phyloP scores from a whole-genome alignment of 2,113 vertebrate species.

The Labeo rohita region DNA sequence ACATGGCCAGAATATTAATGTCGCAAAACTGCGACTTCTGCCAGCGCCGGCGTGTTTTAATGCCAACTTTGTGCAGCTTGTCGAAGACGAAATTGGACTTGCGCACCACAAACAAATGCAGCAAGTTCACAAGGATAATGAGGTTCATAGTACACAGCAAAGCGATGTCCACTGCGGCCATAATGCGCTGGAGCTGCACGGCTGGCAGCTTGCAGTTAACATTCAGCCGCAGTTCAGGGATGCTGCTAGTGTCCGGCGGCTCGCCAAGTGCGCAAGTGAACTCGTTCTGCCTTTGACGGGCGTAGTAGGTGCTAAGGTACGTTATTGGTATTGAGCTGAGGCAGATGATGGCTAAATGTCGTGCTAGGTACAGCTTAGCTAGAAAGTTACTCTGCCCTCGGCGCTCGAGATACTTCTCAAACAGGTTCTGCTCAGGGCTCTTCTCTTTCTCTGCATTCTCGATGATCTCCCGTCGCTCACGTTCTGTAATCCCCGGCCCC shows the following conservation, averaged over 20 bases:
- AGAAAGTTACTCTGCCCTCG: slow-evolving; percentile 96
- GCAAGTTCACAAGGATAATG: slow-evolving; percentile 92
- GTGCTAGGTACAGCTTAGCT: slow-evolving; percentile 92
- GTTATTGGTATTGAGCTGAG: slow-evolving; percentile 95
- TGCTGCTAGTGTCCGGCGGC: slow-evolving; percentile 86
- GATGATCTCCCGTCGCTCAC: slow-evolving; percentile 94
- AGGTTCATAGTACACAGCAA: slow-evolving; percentile 96
- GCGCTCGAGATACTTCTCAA: slow-evolving; percentile 97
- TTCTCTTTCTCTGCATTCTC: slow-evolving; percentile 99
- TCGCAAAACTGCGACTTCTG: slow-evolving; percentile 99
- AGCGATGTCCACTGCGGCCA: slow-evolving; percentile 90
- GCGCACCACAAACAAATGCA: slow-evolving; percentile 96
- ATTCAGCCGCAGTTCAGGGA: slow-evolving; percentile 79
- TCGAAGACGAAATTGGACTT: slow-evolving; percentile 99
- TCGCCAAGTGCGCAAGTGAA: slow-evolving; percentile 94
- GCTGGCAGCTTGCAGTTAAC: slow-evolving; percentile 96
- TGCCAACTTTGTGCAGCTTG: slow-evolving; percentile 98
- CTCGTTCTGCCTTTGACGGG: slow-evolving; percentile 95
- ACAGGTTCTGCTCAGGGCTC: slow-evolving; percentile 97
- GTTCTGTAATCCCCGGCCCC: slow-evolving; percentile 93
- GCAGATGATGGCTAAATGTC: slow-evolving; percentile 95
- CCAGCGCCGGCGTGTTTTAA: slow-evolving; percentile 95
- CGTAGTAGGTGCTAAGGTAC: slow-evolving; percentile 94
- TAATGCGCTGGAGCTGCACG: slow-evolving; percentile 96
- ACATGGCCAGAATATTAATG: slow-evolving; percentile 99